Base-by-base conservation (phyloP, 2,113 vertebrate species). In the Hyperoodon ampullatus region DNA sequence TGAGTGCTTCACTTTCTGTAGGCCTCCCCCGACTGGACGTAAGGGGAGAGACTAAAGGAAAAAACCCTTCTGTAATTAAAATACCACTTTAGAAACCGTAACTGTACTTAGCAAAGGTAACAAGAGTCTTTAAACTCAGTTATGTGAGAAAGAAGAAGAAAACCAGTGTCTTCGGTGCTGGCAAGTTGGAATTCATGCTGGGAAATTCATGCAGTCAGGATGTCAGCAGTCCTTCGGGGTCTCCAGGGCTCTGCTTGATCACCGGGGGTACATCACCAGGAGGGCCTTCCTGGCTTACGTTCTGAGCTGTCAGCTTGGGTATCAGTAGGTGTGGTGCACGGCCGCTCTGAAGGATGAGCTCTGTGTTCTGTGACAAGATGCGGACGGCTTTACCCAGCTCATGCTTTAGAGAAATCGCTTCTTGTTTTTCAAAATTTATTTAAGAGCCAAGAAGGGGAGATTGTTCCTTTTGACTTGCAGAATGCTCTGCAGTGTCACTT, bases 191-290 rank as follows among this genome's bases (percentile, higher is more conserved):
- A 44, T 42, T 44, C 1, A 12, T 6, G 26, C 58, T 7, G 3
- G 63, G 74, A 42, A 0, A 53, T 39, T 53, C 33, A 58, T 35
- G 11, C 35, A 9, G 33, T 44, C 14, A 14, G 33, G 16, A 0
- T 3, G 8, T 65, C 42, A 1, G 68, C 18, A 0, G 1, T 18
- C 4, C 4, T 47, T 8, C 14, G 39, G 30, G 33, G 86, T 28
- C 53, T 75, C 71, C 1, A 3, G 26, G 19, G n/a, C n/a, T 47
- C 63, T 9, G 3, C 9, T 8, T 7, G 21, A 5, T 58, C 53
- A 16, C 8, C 21, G 2, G 3, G 21, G 23, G 47, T 10, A 3
- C 1, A 0, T 26, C 23, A 8, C 18, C 39, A 2, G 9, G 23
- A 78, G 39, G 1, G 2, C 9, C 9, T 42, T 50, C 75, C 18